Evolutionary conservation across 2,888 invertebrate species (phyloP).

Genomic region (Phyllotreta cruciferae): DNA sequence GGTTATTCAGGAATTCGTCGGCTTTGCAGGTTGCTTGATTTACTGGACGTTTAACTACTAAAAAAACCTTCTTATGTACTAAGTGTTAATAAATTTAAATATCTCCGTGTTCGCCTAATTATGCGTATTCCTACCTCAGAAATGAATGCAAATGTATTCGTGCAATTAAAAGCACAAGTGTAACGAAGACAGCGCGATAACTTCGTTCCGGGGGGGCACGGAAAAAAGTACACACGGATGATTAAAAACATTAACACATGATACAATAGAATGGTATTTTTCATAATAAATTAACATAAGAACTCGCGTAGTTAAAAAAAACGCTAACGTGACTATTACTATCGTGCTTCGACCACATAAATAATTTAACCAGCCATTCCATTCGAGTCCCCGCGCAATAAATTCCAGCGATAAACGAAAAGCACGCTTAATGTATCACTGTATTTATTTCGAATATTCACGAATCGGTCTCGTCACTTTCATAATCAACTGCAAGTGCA

Average conservation of each 20-base stretch:
- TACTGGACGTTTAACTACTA: too few species aligned
- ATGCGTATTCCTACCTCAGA: too few species aligned
- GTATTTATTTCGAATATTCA: conserved; percentile 54
- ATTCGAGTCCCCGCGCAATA: conserved; percentile 55
- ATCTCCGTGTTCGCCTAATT: too few species aligned
- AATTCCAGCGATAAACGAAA: conserved; percentile 56
- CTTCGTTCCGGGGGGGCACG: neutral
- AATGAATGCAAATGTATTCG: conserved; percentile 15
- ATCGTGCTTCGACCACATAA: conserved; percentile 55
- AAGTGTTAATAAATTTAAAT: too few species aligned
- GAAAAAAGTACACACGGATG: conserved; percentile 19
- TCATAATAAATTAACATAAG: conserved; percentile 50
- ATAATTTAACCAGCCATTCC: conserved; percentile 54
- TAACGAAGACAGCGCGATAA: conserved; percentile 14
- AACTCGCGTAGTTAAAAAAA: conserved; percentile 44
- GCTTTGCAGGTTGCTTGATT: too few species aligned
- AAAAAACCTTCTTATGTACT: too few species aligned
- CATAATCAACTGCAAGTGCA: conserved; percentile 27
- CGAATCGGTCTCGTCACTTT: conserved; percentile 46
- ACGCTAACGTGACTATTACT: conserved; percentile 56
- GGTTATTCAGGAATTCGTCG: too few species aligned
- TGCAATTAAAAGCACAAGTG: conserved; percentile 10
- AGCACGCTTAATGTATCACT: conserved; percentile 53
- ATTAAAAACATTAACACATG: conserved; percentile 43
- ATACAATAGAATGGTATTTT: conserved; percentile 42